phyloP scores from a whole-genome alignment of 2,113 vertebrate species.

The Tachysurus vachellii region DNA sequence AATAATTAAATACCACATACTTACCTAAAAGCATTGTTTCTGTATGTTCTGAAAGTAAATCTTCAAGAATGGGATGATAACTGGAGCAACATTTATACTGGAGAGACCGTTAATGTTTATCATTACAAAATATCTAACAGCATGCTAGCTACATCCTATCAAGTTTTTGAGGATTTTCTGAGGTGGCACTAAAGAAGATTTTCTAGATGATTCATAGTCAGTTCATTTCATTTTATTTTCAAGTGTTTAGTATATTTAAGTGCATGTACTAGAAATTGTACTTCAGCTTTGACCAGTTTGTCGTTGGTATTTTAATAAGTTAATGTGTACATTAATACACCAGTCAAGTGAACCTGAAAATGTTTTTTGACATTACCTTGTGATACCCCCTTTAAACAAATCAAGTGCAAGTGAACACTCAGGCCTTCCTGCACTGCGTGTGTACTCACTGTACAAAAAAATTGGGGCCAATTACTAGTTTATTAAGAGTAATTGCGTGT shows the following conservation, averaged over 20 bases:
- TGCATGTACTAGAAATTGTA: neutral
- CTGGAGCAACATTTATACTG: neutral
- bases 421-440: constrained; percentile 2
- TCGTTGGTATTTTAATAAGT: neutral
- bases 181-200: neutral
- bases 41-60: neutral
- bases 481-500: constrained; percentile 48
- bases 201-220: neutral
- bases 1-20: neutral
- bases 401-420: constrained; percentile 13
- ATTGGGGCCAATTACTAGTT: constrained; percentile 37
- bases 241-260: neutral
- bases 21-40: neutral
- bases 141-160: neutral
- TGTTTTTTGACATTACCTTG: neutral
- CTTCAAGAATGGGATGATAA: neutral
- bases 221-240: neutral
- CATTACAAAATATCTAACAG: neutral
- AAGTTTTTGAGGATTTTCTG: neutral
- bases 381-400: neutral
- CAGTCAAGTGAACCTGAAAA: neutral
- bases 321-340: neutral
- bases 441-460: constrained; percentile 33
- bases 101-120: neutral
- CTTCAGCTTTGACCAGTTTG: neutral